Base-by-base conservation (phyloP, 2,113 vertebrate genomes). In the Melanocharis versteri region DNA sequence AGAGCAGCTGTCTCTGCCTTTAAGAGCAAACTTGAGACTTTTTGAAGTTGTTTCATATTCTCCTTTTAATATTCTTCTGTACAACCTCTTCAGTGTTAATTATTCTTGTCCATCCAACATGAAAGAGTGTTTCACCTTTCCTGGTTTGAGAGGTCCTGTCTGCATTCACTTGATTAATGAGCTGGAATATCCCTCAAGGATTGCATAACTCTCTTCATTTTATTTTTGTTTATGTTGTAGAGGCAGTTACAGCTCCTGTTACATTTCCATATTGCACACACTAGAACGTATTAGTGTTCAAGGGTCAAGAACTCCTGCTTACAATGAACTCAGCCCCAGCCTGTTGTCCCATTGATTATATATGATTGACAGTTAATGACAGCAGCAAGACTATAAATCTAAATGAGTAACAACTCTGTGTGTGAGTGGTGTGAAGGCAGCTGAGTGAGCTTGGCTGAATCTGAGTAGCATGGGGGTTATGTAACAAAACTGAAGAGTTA, bases 141-240 rank as follows among this genome's bases (percentile, higher is more conserved):
- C 81, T 92, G 50, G 19, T 92, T 60, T 7, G 21, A 94, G 76
- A 83, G 71, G 56, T 90, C 65, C 57, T 96, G 72, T 92, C 85
- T 60, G 69, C 77, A 64, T 72, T 83, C 77, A 28, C 23, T 56
- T 94, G 93, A 96, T 95, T 87, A 84, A 94, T 11, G 62, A 87
- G 80, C 80, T 94, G 93, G 95, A 85, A 82, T 91, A 96, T 61
- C 87, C 85, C 95, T 89, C 86, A 93, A 58, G 83, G 91, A 64
- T 96, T 96, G 76, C 73, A 68, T 96, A 96, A 95, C 69, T 91
- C 53, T 53, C 54, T 81, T 91, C 27, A 11, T 77, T 91, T 91
- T 96, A 83, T 83, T 96, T 94, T 88, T 97, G 91, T 90, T 94
- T 91, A 47, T 90, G 61, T 93, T 82, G 65, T 87, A 81, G 26